Conservation (phyloP, 2,888 invertebrate genomes). For the Shargacucullia verbasci region DNA sequence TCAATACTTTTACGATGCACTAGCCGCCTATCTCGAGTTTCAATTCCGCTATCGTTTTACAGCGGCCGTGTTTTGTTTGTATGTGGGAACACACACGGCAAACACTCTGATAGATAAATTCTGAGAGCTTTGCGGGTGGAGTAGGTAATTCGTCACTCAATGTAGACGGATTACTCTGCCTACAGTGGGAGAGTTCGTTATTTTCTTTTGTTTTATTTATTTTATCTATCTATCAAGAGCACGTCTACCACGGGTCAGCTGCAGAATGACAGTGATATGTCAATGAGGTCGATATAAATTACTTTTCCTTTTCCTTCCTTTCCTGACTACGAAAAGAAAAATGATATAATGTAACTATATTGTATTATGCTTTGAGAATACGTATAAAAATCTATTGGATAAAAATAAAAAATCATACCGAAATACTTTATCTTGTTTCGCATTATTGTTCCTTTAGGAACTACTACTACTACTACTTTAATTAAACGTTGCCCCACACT, state of each 20-base stretch:
- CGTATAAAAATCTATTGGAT: too few relatives aligned
- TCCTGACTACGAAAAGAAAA: conserved; percentile 4
- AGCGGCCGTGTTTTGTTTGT: conserved; percentile 49
- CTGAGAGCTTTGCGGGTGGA: conserved; percentile 55
- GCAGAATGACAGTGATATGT: conserved; percentile 33
- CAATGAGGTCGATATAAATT: conserved; percentile 23
- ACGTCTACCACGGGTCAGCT: conserved; percentile 31
- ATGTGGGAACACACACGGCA: conserved; percentile 44
- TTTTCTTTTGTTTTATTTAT: conserved; percentile 60
- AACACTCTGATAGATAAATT: conserved; percentile 59
- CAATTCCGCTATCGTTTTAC: conserved; percentile 50
- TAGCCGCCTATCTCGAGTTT: conserved; percentile 43
- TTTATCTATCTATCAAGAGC: conserved; percentile 40
- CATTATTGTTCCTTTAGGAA: too few relatives aligned
- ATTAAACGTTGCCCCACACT: too few relatives aligned
- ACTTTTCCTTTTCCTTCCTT: conserved; percentile 7
- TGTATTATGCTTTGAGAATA: too few relatives aligned
- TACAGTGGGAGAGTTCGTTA: conserved; percentile 52
- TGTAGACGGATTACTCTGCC: conserved; percentile 65
- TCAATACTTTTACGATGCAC: conserved; percentile 20
- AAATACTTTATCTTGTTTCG: background rate
- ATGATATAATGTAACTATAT: background rate
- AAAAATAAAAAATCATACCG: background rate
- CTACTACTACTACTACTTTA: too few relatives aligned
- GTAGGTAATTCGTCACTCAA: conserved; percentile 67